Evolutionary conservation across 1,140 invertebrate genomes (phyloP).

Genomic region (Bombus cullumanus): DNA sequence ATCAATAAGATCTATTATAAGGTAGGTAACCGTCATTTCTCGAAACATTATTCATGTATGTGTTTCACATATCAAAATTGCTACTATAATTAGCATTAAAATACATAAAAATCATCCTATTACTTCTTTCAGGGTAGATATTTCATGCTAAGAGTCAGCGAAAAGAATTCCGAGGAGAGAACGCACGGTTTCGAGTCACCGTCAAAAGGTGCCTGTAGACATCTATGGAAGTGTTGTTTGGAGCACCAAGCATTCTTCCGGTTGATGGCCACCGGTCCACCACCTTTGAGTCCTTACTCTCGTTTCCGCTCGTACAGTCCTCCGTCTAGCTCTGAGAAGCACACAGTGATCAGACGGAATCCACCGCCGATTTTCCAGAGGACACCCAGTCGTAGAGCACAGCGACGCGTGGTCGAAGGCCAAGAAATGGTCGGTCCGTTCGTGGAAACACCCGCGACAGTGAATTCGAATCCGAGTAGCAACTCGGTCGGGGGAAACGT

Average conservation of each 20-base stretch:
- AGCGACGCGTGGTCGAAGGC: slow-evolving; percentile 89
- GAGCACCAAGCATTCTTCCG: slow-evolving; percentile 99
- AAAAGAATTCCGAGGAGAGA: slow-evolving; percentile 97
- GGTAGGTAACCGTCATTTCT: slow-evolving; percentile 69
- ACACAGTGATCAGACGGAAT: slow-evolving; percentile 83
- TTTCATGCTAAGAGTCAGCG: slow-evolving; percentile 97
- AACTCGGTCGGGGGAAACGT: slow-evolving; percentile 56
- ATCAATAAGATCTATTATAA: slow-evolving; percentile 98
- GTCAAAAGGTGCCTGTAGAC: slow-evolving; percentile 97
- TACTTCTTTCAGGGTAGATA: slow-evolving; percentile 87
- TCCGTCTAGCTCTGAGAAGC: slow-evolving; percentile 84
- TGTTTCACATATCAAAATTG: neutral
- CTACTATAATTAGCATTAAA: neutral
- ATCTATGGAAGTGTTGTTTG: slow-evolving; percentile 99
- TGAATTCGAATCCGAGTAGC: slow-evolving; percentile 42
- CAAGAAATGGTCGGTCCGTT: slow-evolving; percentile 82
- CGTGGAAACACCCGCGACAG: slow-evolving; percentile 73
- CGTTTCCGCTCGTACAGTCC: slow-evolving; percentile 87
- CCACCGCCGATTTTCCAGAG: slow-evolving; percentile 93
- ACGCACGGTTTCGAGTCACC: slow-evolving; percentile 98
- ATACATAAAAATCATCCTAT: neutral
- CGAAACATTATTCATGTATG: neutral
- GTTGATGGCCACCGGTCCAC: slow-evolving; percentile 85
- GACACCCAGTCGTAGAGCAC: slow-evolving; percentile 93
- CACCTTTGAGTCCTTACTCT: slow-evolving; percentile 83